Evolutionary conservation across 2,888 invertebrate genomes (phyloP).

Genomic region (Coremacera marginata): DNA sequence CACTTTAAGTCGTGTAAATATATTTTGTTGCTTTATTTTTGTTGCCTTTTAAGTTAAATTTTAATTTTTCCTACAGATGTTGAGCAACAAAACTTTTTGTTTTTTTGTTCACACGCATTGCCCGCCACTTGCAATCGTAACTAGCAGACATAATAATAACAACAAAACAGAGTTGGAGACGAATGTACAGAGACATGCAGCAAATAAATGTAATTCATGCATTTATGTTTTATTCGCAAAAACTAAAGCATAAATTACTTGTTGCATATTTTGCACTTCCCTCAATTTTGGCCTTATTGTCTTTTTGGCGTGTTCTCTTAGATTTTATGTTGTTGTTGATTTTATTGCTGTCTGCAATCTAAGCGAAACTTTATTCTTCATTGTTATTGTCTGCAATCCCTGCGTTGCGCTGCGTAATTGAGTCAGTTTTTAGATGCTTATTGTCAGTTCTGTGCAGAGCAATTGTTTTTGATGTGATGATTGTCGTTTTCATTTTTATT

Average conservation of each 20-base stretch:
- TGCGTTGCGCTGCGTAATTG: conserved; percentile 4
- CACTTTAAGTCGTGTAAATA: not conserved
- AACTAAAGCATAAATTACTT: not conserved
- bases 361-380: conserved; percentile 1
- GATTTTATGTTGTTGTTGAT: not conserved
- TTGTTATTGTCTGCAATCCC: not conserved
- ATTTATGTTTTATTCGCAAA: not conserved
- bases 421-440: not conserved
- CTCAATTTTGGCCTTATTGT: not conserved
- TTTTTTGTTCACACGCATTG: not conserved
- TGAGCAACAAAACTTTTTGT: conserved; percentile 12
- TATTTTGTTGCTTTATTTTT: not conserved
- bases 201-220: not conserved
- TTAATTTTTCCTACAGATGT: conserved; percentile 17
- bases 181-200: not conserved
- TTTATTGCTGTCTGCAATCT: conserved; percentile 1
- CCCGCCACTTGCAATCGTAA: not conserved
- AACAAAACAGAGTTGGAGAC: not conserved
- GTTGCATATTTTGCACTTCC: not conserved
- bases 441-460: too few relatives aligned
- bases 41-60: not conserved
- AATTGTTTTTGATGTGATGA: not conserved
- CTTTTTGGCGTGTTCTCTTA: not conserved
- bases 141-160: not conserved
- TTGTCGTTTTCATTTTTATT: not conserved